phyloP scores from a whole-genome alignment of 2,888 invertebrate genomes.

The Thalpophila matura region DNA sequence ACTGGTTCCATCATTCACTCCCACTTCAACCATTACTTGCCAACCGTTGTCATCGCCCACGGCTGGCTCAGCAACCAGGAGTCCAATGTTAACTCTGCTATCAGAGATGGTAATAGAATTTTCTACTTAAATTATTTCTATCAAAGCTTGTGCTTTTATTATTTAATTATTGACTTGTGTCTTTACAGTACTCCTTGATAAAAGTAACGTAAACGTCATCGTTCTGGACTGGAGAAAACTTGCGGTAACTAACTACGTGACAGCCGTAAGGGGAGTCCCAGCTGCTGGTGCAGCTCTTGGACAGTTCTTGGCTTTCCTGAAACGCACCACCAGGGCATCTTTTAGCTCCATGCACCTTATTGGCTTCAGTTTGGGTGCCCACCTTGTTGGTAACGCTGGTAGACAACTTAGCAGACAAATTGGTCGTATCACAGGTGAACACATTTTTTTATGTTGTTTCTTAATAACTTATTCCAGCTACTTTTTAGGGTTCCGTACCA shows the following conservation, averaged over 20 bases:
- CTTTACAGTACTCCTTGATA: slow-evolving; percentile 69
- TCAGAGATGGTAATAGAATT: slow-evolving; percentile 71
- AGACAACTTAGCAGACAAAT: slow-evolving; percentile 70
- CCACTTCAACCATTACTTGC: slow-evolving; percentile 70
- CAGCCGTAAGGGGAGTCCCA: slow-evolving; percentile 74
- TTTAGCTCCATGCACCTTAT: slow-evolving; percentile 75
- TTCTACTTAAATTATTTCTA: not conserved
- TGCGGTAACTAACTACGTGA: slow-evolving; percentile 66
- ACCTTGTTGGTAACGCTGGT: slow-evolving; percentile 80
- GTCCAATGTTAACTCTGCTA: slow-evolving; percentile 69
- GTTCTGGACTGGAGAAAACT: slow-evolving; percentile 78
- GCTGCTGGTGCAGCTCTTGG: slow-evolving; percentile 77
- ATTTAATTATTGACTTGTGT: not conserved
- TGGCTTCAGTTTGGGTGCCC: slow-evolving; percentile 84
- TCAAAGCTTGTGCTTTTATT: not conserved
- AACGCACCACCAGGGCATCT: slow-evolving; percentile 65
- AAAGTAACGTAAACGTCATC: slow-evolving; percentile 74
- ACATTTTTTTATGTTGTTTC: too few relatives aligned
- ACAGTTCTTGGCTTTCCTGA: slow-evolving; percentile 76
- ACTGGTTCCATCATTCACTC: slow-evolving; percentile 70
- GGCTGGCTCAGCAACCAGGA: slow-evolving; percentile 76
- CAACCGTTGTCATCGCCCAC: slow-evolving; percentile 74
- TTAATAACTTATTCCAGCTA: too few relatives aligned
- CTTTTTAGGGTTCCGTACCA: too few relatives aligned
- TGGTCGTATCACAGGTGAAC: slow-evolving; percentile 77